Evolutionary conservation across 2,888 invertebrate genomes (phyloP).

Genomic region (Apodemia zela): DNA sequence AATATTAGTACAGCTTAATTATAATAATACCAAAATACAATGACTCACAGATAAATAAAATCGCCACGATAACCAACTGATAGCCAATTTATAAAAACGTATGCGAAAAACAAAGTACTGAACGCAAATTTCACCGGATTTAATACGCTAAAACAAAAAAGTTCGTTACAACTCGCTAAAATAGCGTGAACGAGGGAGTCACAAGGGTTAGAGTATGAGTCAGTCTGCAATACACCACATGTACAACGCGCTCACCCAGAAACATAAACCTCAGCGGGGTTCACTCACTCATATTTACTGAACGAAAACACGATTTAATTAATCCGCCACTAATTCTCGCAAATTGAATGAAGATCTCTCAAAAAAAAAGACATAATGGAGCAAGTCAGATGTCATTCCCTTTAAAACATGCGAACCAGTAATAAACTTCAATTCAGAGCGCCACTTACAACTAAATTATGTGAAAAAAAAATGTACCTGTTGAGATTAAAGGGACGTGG

Average conservation of each 20-base stretch:
- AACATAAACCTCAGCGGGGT: conserved; percentile 4
- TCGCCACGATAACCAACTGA: neutral
- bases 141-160: neutral
- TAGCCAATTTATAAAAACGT: neutral
- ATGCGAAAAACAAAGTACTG: neutral
- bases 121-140: neutral
- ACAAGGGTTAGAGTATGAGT: conserved; percentile 7
- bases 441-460: conserved; percentile 47
- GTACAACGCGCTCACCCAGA: conserved; percentile 5
- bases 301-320: conserved; percentile 10
- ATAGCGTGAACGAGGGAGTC: neutral
- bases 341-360: conserved; percentile 27
- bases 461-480: conserved; percentile 44
- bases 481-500: conserved; percentile 47
- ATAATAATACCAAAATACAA: neutral
- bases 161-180: neutral
- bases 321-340: conserved; percentile 13
- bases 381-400: conserved; percentile 28
- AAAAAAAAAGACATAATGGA: conserved; percentile 47
- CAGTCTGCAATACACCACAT: conserved; percentile 13
- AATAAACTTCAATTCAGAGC: conserved; percentile 46
- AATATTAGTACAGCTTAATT: too few species aligned
- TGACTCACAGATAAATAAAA: neutral
- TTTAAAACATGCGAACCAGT: conserved; percentile 34
- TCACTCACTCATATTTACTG: neutral